Base-by-base conservation (phyloP, 1,140 invertebrate genomes). In the Eciton burchellii region DNA sequence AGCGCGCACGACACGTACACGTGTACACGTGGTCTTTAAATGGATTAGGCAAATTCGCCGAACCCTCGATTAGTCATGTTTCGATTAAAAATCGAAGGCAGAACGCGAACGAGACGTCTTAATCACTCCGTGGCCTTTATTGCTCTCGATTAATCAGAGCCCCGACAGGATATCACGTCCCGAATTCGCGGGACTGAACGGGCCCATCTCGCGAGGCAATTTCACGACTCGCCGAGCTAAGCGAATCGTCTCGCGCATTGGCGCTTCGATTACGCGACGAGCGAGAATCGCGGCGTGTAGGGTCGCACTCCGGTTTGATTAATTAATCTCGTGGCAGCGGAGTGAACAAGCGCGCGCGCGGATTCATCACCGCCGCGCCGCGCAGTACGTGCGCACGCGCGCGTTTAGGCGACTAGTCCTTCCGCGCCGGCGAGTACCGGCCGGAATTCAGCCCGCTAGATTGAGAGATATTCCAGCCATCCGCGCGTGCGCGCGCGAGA, bases 401-500 rank as follows among this genome's bases (percentile, higher is more conserved):
- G 70, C 54, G 70, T 86, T 86, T 86, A 86, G 85, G 56, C 65
- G 47, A 43, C 16, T 41, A 60, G 35, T 71, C 63, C 72, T 57
- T 81, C 43, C 47, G 70, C 82, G 82, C 47, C 54, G 87, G 87
- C 91, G 89, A 92, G 89, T 89, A 91, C 88, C 91, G 84, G 86
- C 65, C 90, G 91, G 91, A 93, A 93, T 93, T 92, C 88, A 87
- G 84, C 82, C 87, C 86, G 91, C 90, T 92, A 92, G 92, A 93
- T 93, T 93, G 91, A 93, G 92, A 93, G 92, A 93, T 93, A 93
- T 93, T 93, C 86, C 83, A 85, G 77, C 87, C 83, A 88, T 89
- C 77, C 66, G 52, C 70, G 62, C 65, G 62, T 73, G 16, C 16
- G 16, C 54, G 45, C 19, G 6, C 56, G 16, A n/a, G n/a, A n/a